Evolutionary conservation across 2,113 vertebrate genomes (phyloP).

Genomic region (Synodontis membranacea): DNA sequence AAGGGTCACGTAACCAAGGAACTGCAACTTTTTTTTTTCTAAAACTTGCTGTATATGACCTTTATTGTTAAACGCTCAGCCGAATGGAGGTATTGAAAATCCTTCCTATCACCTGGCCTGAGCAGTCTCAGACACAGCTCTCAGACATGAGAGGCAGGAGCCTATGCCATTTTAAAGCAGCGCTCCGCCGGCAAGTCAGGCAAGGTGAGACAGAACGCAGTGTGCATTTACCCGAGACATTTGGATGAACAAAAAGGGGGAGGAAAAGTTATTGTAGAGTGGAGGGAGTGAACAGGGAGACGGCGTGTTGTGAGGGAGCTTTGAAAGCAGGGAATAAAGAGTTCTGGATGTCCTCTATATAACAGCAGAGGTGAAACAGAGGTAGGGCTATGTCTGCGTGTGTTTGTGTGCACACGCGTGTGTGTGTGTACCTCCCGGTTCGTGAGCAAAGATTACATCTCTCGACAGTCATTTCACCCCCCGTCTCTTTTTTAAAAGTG

Average conservation of each 20-base stretch:
- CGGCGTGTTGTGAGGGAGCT: slow-evolving; percentile 1
- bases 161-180: neutral
- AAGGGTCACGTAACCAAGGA: neutral
- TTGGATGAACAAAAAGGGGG: slow-evolving; percentile 14
- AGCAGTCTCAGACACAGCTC: neutral
- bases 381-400: neutral
- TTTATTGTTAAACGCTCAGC: neutral
- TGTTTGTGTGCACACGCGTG: neutral
- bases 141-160: neutral
- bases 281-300: slow-evolving; percentile 32
- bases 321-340: slow-evolving; percentile 37
- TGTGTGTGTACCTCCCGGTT: neutral
- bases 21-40: neutral
- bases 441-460: slow-evolving; percentile 22
- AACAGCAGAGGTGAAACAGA: slow-evolving; percentile 40
- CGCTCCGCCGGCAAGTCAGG: neutral
- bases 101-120: neutral
- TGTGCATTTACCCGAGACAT: slow-evolving; percentile 19
- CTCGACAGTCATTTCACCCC: slow-evolving; percentile 33
- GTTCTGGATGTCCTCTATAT: slow-evolving; percentile 25
- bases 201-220: slow-evolving; percentile 22
- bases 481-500: slow-evolving; percentile 33
- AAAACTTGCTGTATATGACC: neutral
- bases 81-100: neutral
- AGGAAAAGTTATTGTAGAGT: slow-evolving; percentile 23